Conservation (phyloP, 53 echinoderm and acorn worm species). For the Paracentrotus lividus region DNA sequence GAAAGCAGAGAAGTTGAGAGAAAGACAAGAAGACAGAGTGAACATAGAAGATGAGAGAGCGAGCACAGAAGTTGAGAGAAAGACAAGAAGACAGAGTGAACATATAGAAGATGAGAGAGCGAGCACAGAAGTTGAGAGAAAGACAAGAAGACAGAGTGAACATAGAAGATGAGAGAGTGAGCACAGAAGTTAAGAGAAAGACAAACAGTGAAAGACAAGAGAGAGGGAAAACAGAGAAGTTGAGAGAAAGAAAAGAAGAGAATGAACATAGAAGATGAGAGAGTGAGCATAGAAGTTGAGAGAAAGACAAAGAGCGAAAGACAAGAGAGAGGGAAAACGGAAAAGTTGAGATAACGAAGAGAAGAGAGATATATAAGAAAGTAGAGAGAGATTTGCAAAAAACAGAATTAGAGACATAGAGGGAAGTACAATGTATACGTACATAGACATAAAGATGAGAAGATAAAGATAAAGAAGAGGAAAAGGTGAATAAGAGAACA, state of each 20-base stretch:
- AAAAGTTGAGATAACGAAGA: background rate
- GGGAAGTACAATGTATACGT: background rate
- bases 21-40: background rate
- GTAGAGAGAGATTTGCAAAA: background rate
- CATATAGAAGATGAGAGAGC: background rate
- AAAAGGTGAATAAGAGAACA: background rate
- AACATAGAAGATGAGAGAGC: background rate
- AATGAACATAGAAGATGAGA: too few relatives aligned
- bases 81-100: background rate
- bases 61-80: background rate
- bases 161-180: background rate
- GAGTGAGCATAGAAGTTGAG: too few relatives aligned
- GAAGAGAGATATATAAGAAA: background rate
- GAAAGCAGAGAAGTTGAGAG: background rate
- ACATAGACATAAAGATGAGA: background rate
- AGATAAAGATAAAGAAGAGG: background rate
- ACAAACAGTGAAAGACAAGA: constrained; percentile 7
- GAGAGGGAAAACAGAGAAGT: background rate
- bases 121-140: background rate
- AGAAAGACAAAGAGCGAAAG: background rate
- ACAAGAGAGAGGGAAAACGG: background rate
- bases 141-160: background rate
- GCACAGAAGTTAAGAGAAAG: background rate
- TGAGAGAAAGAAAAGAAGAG: background rate
- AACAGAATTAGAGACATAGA: background rate